Conservation (phyloP, 2,797 vertebrate species). For the Corythornis leucogaster region DNA sequence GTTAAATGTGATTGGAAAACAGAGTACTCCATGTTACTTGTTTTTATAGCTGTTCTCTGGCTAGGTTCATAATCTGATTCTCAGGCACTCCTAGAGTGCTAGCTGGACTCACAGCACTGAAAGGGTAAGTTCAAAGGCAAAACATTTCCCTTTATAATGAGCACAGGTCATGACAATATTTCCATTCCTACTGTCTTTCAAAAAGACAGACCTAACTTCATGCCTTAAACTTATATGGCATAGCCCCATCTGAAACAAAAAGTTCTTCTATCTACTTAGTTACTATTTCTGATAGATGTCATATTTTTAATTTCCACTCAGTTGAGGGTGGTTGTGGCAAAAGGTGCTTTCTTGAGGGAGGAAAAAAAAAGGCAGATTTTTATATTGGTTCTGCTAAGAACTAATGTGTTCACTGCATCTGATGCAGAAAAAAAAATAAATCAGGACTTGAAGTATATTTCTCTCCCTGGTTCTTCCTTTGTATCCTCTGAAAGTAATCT, state of each 20-base stretch:
- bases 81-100: background rate
- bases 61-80: background rate
- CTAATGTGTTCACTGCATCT: background rate
- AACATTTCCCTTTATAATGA: constrained; percentile 28
- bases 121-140: constrained; percentile 23
- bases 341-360: background rate
- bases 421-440: background rate
- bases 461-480: background rate
- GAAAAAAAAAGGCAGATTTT: background rate
- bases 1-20: constrained; percentile 32
- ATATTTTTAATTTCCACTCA: background rate
- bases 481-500: background rate
- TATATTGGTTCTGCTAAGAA: background rate
- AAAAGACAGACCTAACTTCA: constrained; percentile 1
- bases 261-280: background rate
- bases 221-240: background rate
- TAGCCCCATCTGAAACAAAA: background rate
- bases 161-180: background rate
- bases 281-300: background rate
- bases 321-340: background rate
- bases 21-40: background rate
- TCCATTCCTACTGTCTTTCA: constrained; percentile 5
- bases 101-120: background rate
- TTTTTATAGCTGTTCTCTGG: constrained; percentile 10
- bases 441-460: background rate